Evolutionary conservation across 2,888 invertebrate species (phyloP).

Genomic region (Nephrotoma guestfalica): DNA sequence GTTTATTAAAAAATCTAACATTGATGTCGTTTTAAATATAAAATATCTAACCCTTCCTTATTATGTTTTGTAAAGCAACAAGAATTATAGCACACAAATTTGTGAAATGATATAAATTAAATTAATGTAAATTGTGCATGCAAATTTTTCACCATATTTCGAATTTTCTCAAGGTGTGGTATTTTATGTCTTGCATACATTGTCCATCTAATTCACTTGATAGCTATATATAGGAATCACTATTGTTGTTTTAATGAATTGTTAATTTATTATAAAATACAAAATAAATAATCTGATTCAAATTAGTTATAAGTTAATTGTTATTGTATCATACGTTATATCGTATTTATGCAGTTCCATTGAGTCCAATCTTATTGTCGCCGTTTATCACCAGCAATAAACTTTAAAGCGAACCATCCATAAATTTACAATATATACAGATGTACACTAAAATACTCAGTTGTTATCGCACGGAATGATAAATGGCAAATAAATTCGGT

Average conservation of each 20-base stretch:
- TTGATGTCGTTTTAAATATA: not conserved
- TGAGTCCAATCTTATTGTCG: not conserved
- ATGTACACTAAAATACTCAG: not conserved
- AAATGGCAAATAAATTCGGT: not conserved
- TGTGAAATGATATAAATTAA: not conserved
- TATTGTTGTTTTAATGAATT: not conserved
- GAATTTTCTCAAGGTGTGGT: not conserved
- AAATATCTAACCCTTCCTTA: not conserved
- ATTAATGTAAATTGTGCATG: not conserved
- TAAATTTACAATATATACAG: not conserved
- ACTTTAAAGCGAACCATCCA: not conserved
- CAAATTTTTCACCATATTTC: not conserved
- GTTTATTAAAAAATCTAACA: not conserved
- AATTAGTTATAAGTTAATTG: not conserved
- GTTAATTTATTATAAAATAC: not conserved
- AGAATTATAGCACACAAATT: not conserved
- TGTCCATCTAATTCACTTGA: not conserved
- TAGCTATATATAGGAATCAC: not conserved
- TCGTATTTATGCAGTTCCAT: not conserved
- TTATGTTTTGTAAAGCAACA: not conserved
- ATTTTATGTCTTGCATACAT: not conserved
- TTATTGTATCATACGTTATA: not conserved
- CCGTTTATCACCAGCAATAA: not conserved
- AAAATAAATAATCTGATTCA: not conserved
- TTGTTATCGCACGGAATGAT: not conserved